Evolutionary conservation across 2,888 invertebrate genomes (phyloP).

Genomic region (Mantis religiosa): DNA sequence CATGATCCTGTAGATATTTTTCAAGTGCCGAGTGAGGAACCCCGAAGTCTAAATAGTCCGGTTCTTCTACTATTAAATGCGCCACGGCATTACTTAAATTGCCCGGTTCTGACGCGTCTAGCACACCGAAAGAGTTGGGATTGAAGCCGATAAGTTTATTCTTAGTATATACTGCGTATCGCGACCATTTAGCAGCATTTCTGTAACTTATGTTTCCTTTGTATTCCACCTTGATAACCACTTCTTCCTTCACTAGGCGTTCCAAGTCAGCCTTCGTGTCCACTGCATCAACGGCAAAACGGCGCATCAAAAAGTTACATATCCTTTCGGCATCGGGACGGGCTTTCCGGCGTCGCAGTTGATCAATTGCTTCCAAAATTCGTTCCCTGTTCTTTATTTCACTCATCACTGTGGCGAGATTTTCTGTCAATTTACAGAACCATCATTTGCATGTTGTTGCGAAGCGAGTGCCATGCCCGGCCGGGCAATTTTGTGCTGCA

Average conservation of each 20-base stretch:
- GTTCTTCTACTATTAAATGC: constrained; percentile 66
- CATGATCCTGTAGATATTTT: constrained; percentile 60
- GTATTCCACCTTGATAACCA: constrained; percentile 78
- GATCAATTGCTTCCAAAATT: constrained; percentile 81
- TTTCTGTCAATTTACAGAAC: not conserved
- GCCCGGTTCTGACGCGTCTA: constrained; percentile 40
- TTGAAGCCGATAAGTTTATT: constrained; percentile 30
- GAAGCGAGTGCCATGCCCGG: not conserved
- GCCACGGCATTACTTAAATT: constrained; percentile 62
- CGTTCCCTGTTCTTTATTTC: constrained; percentile 66
- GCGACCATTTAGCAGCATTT: constrained; percentile 70
- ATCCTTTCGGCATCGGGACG: constrained; percentile 79
- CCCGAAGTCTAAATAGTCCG: constrained; percentile 66
- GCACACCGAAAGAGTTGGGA: constrained; percentile 18
- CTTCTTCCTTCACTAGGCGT: constrained; percentile 68
- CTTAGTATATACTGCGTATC: constrained; percentile 35
- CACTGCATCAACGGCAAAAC: constrained; percentile 64
- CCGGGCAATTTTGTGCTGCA: not conserved
- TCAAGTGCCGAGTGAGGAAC: constrained; percentile 66
- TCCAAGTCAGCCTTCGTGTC: constrained; percentile 70
- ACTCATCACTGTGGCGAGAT: constrained; percentile 44
- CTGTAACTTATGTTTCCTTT: constrained; percentile 83
- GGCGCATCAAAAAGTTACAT: constrained; percentile 73
- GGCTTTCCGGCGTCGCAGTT: constrained; percentile 76
- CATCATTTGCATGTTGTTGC: not conserved